Percentiles rank a stretch among this genome's conserved stretches.
phyloP scores from a whole-genome alignment of 2,113 vertebrate genomes.

The Leuciscus idus region DNA sequence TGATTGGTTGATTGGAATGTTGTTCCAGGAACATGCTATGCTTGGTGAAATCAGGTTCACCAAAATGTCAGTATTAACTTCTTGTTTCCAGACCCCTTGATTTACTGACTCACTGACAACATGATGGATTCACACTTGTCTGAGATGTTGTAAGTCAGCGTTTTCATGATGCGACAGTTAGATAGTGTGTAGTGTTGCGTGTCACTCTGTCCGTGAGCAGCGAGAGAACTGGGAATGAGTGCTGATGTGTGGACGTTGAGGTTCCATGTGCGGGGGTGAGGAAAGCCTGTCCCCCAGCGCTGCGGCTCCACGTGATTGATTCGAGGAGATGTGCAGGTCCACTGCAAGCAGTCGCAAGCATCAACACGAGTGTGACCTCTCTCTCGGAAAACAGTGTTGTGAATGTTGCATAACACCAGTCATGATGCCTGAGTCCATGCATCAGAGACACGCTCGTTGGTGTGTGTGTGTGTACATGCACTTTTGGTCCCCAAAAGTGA shows the following conservation, averaged over 20 bases:
- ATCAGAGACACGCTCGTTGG: neutral
- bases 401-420: neutral
- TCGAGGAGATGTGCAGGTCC: neutral
- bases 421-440: neutral
- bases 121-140: neutral
- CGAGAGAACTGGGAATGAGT: neutral
- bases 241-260: neutral
- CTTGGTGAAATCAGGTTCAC: too few species aligned
- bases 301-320: neutral
- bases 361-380: neutral
- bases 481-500: neutral
- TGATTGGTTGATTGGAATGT: too few species aligned
- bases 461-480: neutral
- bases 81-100: too few species aligned
- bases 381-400: neutral
- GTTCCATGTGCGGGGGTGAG: neutral
- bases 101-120: neutral
- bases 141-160: neutral
- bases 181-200: neutral
- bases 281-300: neutral
- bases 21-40: too few species aligned
- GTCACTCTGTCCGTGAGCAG: neutral
- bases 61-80: neutral
- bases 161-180: neutral
- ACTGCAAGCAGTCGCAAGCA: neutral